Evolutionary conservation across 2,113 vertebrate species (phyloP).

Genomic region (Xyrauchen texanus): DNA sequence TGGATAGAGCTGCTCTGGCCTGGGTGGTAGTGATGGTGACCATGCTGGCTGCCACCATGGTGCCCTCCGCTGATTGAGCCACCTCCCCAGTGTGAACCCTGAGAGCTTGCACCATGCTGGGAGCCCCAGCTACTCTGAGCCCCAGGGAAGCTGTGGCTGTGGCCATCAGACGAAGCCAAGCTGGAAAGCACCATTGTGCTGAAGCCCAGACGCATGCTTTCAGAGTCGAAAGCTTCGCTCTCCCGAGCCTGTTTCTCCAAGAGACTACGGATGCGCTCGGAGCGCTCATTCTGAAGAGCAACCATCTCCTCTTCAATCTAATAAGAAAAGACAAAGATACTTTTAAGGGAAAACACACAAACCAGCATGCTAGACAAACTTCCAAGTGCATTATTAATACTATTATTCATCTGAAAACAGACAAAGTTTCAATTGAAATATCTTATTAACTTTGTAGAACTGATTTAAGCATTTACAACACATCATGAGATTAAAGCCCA

Average conservation of each 20-base stretch:
- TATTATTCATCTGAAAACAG: too few relatives aligned
- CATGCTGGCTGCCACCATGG: constrained; percentile 69
- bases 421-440: too few relatives aligned
- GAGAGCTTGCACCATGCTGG: constrained; percentile 75
- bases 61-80: neutral
- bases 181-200: constrained; percentile 89
- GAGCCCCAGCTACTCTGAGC: constrained; percentile 84
- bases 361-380: too few relatives aligned
- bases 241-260: constrained; percentile 82
- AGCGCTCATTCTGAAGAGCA: constrained; percentile 91
- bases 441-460: too few relatives aligned
- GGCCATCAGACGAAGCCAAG: constrained; percentile 59
- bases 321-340: neutral
- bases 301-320: constrained; percentile 98
- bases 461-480: too few relatives aligned
- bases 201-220: constrained; percentile 97
- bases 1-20: constrained; percentile 88
- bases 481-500: too few relatives aligned
- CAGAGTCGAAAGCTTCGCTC: constrained; percentile 95
- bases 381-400: too few relatives aligned
- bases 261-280: constrained; percentile 93
- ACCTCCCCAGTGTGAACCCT: constrained; percentile 83
- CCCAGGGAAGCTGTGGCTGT: constrained; percentile 79
- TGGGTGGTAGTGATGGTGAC: constrained; percentile 78
- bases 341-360: neutral